These are phyloP conservation scores for Lerema accius DNA, from an alignment of 1,140 invertebrate species.

Conservation along the genomic window DNA sequence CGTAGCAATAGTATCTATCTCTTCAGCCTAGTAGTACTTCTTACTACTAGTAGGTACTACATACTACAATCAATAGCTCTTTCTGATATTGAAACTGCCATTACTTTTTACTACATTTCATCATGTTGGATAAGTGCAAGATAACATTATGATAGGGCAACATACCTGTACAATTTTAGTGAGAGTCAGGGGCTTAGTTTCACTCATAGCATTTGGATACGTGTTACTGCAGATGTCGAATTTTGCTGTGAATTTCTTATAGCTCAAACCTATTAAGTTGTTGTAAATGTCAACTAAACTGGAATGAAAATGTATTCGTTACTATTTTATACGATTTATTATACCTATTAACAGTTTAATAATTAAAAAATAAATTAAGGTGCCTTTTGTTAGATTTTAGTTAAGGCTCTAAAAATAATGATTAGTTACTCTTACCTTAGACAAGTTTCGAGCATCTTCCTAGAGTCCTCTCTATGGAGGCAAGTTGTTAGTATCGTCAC, in stretches of 20 bases:
- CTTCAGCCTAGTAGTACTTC: no score
- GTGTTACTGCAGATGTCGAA: slow-evolving; percentile 81
- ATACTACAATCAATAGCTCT: no score
- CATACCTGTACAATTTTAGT: slow-evolving; percentile 78
- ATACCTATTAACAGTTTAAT: no score
- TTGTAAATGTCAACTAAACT: slow-evolving; percentile 78
- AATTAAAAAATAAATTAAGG: not conserved
- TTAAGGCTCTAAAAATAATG: not conserved
- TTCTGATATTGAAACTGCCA: no score
- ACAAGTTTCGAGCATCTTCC: slow-evolving; percentile 78
- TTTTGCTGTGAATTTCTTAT: slow-evolving; percentile 72
- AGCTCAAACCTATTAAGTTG: slow-evolving; percentile 72
- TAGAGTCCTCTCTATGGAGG: slow-evolving; percentile 75
- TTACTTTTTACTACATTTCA: no score
- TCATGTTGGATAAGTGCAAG: no score
- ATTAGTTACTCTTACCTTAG: slow-evolving; percentile 79
- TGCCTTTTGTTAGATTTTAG: no score
- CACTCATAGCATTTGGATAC: slow-evolving; percentile 71
- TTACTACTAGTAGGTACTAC: no score
- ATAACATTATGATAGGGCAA: no score
- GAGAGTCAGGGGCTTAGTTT: slow-evolving; percentile 73
- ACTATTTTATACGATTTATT: no score
- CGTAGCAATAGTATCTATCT: no score
- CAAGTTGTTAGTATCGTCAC: slow-evolving; percentile 72
- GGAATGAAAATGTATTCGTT: no score